phyloP scores from a whole-genome alignment of 2,888 invertebrate species.

The Ectemnius lituratus region DNA sequence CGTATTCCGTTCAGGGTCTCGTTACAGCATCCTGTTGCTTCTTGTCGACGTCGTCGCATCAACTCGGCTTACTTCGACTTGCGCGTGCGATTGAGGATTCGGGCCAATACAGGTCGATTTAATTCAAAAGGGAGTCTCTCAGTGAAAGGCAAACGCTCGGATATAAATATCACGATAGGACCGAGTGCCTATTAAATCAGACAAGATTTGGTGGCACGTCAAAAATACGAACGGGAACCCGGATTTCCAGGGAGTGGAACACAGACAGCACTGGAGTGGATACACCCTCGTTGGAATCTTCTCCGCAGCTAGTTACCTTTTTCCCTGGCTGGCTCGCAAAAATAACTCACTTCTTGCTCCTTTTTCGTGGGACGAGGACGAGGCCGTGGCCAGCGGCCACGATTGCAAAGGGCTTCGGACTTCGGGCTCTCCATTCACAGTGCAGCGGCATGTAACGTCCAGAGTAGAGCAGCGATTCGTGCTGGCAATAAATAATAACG shows the following conservation, averaged over 20 bases:
- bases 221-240: not conserved
- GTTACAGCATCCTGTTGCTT: constrained; percentile 5
- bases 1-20: not conserved
- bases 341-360: not conserved
- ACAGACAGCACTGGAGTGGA: not conserved
- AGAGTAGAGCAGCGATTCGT: constrained; percentile 32
- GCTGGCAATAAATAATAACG: constrained; percentile 53
- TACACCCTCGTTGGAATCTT: not conserved
- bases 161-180: not conserved
- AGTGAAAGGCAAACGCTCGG: not conserved
- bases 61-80: no score
- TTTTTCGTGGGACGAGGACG: not conserved
- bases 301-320: not conserved
- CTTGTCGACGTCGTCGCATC: not conserved
- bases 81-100: not conserved
- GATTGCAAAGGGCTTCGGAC: constrained; percentile 9
- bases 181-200: constrained; percentile 1
- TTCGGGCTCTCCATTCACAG: constrained; percentile 23
- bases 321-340: not conserved
- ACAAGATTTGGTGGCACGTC: not conserved
- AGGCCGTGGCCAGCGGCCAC: no score
- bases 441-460: constrained; percentile 27
- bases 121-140: no score
- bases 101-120: not conserved
- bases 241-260: not conserved